Percentiles rank a stretch among this genome's conserved stretches.
Conservation (phyloP, 2,797 vertebrate species). For the Phoeniculus purpureus region DNA sequence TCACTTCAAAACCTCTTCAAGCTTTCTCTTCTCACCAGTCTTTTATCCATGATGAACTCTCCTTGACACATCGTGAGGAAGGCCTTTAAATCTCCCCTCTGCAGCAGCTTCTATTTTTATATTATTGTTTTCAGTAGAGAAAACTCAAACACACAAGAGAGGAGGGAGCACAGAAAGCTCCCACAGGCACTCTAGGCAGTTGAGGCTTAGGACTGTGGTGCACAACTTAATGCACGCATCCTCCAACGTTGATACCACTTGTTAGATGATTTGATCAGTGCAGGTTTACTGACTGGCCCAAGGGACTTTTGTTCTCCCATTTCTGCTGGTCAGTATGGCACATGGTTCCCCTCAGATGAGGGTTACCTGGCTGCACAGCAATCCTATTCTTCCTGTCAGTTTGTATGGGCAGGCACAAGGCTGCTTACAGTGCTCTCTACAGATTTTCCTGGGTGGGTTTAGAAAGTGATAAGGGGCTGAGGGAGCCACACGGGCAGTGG, state of each 20-base stretch:
- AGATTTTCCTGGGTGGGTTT: background rate
- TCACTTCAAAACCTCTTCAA: background rate
- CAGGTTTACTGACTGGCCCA: background rate
- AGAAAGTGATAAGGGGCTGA: background rate
- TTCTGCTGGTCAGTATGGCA: background rate
- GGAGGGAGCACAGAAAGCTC: background rate
- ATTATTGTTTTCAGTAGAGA: background rate
- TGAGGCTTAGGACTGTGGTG: background rate
- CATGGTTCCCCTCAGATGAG: fast-evolving
- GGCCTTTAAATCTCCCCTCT: background rate
- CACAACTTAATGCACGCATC: background rate
- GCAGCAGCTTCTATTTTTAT: background rate
- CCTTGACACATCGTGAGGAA: background rate
- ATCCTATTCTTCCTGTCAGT: background rate
- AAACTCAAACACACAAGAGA: background rate
- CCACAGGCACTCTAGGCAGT: fast-evolving
- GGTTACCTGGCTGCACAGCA: background rate
- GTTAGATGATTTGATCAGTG: fast-evolving
- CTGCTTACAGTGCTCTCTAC: background rate
- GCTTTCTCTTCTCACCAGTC: background rate
- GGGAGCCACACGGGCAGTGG: background rate
- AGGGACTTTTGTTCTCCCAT: background rate
- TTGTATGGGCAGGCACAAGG: background rate
- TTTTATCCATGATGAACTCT: background rate
- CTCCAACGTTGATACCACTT: background rate